Conservation (phyloP, 2,797 vertebrate genomes). For the Eulemur coronatus region DNA sequence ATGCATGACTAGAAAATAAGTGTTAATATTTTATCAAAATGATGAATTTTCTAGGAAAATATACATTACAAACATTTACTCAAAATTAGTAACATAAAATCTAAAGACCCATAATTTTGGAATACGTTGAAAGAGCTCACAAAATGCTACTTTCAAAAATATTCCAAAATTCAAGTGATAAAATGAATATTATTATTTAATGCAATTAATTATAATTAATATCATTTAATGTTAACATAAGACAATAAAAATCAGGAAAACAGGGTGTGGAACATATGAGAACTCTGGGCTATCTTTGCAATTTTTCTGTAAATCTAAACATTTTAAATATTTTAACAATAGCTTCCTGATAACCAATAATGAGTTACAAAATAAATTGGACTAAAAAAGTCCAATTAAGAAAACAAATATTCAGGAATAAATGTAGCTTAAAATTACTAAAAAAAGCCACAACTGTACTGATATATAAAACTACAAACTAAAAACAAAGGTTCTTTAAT, state of each 20-base stretch:
- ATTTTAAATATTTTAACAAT: neutral
- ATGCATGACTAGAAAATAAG: neutral
- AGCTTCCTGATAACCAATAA: neutral
- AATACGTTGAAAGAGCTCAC: neutral
- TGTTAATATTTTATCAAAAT: neutral
- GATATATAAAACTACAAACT: neutral
- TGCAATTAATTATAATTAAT: neutral
- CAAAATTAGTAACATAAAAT: neutral
- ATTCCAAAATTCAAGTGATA: slow-evolving; percentile 3
- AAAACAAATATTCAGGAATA: neutral
- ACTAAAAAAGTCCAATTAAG: neutral
- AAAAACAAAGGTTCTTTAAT: neutral
- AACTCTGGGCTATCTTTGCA: neutral
- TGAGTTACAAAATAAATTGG: neutral
- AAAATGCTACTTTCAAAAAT: slow-evolving; percentile 13
- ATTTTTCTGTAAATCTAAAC: neutral
- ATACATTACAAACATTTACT: neutral
- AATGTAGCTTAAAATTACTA: neutral
- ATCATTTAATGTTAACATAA: neutral
- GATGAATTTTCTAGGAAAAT: neutral
- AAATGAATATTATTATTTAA: neutral
- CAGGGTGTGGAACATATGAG: neutral
- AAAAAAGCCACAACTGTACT: neutral
- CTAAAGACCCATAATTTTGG: neutral
- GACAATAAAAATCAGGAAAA: neutral